Percentiles rank a stretch among this genome's conserved stretches.
These are phyloP conservation scores for Tamandua tetradactyla DNA, from an alignment of 2,797 vertebrate genomes.

Conservation along the genomic window DNA sequence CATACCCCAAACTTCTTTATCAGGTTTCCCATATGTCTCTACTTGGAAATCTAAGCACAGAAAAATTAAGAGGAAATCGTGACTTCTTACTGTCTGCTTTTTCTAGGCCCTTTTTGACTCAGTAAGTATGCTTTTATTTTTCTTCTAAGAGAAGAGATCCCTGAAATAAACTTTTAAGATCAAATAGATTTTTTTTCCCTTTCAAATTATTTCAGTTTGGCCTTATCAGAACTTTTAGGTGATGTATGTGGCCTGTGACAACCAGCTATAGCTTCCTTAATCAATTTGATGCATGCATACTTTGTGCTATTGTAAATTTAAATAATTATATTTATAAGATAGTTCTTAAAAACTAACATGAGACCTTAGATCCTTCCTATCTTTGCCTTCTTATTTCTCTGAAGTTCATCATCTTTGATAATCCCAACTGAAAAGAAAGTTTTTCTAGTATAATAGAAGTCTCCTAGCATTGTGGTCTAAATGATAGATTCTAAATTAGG, in stretches of 20 bases:
- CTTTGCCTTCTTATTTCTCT: neutral
- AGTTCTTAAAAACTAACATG: neutral
- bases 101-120: neutral
- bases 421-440: neutral
- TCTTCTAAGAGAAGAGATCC: neutral
- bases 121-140: neutral
- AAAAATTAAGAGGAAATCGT: neutral
- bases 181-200: neutral
- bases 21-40: neutral
- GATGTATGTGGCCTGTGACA: neutral
- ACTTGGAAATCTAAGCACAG: neutral
- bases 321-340: neutral
- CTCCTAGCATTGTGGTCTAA: neutral
- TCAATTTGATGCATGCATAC: neutral
- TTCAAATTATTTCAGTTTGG: neutral
- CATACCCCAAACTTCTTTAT: neutral
- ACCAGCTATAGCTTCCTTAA: neutral
- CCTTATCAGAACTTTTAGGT: neutral
- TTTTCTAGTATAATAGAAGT: neutral
- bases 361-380: neutral
- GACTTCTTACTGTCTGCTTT: neutral
- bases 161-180: constrained; percentile 26
- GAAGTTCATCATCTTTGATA: neutral
- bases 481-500: neutral
- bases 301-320: neutral